These are phyloP conservation scores for Styela clava DNA, from an alignment of 23 tunicate species.

Conservation along the genomic window DNA sequence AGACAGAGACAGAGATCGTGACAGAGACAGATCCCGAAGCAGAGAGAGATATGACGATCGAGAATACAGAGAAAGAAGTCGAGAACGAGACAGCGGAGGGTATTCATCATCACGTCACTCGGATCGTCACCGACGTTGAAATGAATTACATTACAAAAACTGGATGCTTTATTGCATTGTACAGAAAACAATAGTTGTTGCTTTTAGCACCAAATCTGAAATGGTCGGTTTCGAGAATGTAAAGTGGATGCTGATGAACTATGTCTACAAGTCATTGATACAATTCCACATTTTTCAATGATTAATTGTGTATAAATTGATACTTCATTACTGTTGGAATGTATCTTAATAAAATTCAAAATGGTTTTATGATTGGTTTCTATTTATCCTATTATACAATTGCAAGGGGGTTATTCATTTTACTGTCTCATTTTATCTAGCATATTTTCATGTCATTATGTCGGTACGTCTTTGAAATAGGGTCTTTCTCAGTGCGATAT, in stretches of 20 bases:
- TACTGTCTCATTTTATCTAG: no score
- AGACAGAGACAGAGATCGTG: slow-evolving; percentile 75
- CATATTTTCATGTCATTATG: no score
- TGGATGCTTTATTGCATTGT: not conserved
- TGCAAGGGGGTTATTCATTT: no score
- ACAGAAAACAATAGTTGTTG: not conserved
- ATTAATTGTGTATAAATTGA: not conserved
- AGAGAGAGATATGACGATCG: slow-evolving; percentile 93
- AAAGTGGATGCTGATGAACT: no score
- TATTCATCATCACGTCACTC: slow-evolving; percentile 64
- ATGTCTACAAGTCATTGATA: not conserved
- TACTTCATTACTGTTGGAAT: not conserved
- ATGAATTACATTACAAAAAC: not conserved
- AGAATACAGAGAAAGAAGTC: slow-evolving; percentile 68
- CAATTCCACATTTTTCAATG: not conserved
- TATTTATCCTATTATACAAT: no score
- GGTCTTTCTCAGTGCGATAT: no score
- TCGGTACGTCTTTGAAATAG: no score
- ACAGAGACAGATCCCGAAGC: slow-evolving; percentile 66
- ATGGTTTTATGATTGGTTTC: not conserved
- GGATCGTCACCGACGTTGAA: slow-evolving; percentile 78
- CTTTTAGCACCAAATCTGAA: not conserved
- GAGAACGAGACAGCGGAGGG: slow-evolving; percentile 67
- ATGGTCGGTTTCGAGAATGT: no score
- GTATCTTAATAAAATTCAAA: not conserved